Conservation (phyloP, 1,140 invertebrate genomes). For the Pseudomyrmex flavicornis region DNA sequence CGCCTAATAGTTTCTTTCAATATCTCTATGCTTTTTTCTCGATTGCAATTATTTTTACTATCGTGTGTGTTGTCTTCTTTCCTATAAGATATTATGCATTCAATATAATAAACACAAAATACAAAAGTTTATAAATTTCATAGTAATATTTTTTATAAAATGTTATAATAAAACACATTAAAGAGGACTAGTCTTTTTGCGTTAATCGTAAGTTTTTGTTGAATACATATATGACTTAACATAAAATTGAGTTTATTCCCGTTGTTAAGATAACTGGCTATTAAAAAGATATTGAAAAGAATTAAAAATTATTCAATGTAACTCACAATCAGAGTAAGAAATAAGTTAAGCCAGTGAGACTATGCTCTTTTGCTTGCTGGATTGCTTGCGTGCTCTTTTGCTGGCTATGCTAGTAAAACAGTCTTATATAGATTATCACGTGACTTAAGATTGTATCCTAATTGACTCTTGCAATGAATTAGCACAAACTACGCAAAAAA, state of each 20-base stretch:
- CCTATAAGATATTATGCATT: constrained; percentile 30
- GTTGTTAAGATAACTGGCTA: background rate
- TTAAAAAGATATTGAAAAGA: background rate
- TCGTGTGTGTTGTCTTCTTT: constrained; percentile 57
- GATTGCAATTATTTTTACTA: constrained; percentile 16
- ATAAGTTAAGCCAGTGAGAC: too few relatives aligned
- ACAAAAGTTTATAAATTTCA: constrained; percentile 2
- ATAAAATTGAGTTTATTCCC: background rate
- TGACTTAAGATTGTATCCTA: too few relatives aligned
- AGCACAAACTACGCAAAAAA: too few relatives aligned
- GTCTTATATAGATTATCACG: too few relatives aligned
- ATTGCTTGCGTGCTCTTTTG: too few relatives aligned
- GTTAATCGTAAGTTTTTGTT: background rate
- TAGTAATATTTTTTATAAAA: background rate
- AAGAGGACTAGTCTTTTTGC: background rate
- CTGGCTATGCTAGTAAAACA: too few relatives aligned
- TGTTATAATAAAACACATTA: background rate
- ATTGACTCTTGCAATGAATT: too few relatives aligned
- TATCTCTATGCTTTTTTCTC: constrained; percentile 63
- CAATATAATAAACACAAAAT: background rate
- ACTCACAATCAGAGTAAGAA: too few relatives aligned
- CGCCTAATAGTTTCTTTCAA: background rate
- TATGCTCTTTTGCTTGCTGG: too few relatives aligned
- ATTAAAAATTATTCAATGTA: too few relatives aligned
- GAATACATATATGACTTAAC: background rate